Percentiles rank a stretch among this genome's conserved stretches.
Evolutionary conservation across 2,113 vertebrate species (phyloP).

Genomic region (Pachypanchax playfairii): DNA sequence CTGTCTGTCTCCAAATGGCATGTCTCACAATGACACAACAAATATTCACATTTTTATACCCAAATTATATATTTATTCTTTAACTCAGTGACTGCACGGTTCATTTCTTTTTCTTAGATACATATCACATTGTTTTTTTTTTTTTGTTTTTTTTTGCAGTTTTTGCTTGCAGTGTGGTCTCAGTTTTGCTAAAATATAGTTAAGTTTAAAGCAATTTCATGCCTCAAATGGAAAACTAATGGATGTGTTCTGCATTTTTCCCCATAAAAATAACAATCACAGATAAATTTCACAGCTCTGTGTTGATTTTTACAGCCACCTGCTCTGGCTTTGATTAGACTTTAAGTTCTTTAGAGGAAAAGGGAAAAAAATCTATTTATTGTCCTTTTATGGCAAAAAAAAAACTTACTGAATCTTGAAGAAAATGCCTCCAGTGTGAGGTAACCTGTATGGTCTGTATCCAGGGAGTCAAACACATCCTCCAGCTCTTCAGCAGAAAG

Average conservation of each 20-base stretch:
- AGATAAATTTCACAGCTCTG: background rate
- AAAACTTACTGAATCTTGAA: constrained; percentile 89
- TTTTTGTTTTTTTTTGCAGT: background rate
- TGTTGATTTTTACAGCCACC: background rate
- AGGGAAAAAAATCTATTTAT: background rate
- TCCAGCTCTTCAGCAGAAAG: constrained; percentile 90
- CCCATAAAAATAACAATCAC: background rate
- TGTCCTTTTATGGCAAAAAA: background rate
- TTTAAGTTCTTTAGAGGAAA: background rate
- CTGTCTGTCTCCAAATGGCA: background rate
- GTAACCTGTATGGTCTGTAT: constrained; percentile 83
- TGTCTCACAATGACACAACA: background rate
- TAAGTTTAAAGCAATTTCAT: background rate
- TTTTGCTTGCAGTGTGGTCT: background rate
- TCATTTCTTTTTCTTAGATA: background rate
- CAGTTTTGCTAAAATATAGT: background rate
- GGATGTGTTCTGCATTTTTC: background rate
- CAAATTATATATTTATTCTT: too few relatives aligned
- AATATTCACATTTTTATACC: background rate
- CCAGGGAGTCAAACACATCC: constrained; percentile 90
- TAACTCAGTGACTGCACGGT: background rate
- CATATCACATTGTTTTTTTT: background rate
- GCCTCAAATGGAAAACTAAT: background rate
- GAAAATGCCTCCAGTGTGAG: constrained; percentile 90
- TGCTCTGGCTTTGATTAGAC: background rate